Evolutionary conservation across 2,113 vertebrate species (phyloP), one percentile per base, ranked within the genome.

Genomic region (Pituophis catenifer): DNA sequence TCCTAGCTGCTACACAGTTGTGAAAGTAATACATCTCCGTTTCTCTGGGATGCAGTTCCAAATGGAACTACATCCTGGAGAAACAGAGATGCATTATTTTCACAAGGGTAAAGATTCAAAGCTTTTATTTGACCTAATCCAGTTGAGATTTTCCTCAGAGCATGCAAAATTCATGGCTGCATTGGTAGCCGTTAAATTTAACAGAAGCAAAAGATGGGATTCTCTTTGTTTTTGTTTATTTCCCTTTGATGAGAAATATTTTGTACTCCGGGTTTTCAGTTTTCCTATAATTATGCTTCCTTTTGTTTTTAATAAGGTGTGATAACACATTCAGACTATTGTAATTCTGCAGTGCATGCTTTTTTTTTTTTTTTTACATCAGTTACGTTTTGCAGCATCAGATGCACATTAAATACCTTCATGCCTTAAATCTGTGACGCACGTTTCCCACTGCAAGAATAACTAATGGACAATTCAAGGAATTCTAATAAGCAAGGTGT

Each of bases 41-140:
- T 50, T 2, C 26, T 44, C 48, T 44, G 55, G 89, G 90, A 58
- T 90, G 93, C 89, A 94, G 91, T 95, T 95, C 95, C 65, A 93
- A 17, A 1, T 55, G 5, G 54, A 55, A 55, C 4, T 55, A 13
- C 15, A 17, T 55, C 54, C 54, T 55, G 54, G 54, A 17, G 54
- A 55, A 55, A 55, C 13, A 0, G 54, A 54, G 53, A 5, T 55
- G 54, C 54, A 55, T 17, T 55, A 55, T 15, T 55, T 55, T 55
- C 54, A 55, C 54, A 17, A 94, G 38, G 48, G 88, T 90, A 59
- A n/a, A 53, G 57, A 4, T 15, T 0, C 0, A 0, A 1, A 48
- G 89, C 70, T 75, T 94, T 96, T 81, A 1, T 1, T 92, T 59
- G 17, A 65, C 1, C 1, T 44, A 87, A 91, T 29, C 85, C 50